phyloP scores from a whole-genome alignment of 2,113 vertebrate species.

The Rhodinocichla rosea region DNA sequence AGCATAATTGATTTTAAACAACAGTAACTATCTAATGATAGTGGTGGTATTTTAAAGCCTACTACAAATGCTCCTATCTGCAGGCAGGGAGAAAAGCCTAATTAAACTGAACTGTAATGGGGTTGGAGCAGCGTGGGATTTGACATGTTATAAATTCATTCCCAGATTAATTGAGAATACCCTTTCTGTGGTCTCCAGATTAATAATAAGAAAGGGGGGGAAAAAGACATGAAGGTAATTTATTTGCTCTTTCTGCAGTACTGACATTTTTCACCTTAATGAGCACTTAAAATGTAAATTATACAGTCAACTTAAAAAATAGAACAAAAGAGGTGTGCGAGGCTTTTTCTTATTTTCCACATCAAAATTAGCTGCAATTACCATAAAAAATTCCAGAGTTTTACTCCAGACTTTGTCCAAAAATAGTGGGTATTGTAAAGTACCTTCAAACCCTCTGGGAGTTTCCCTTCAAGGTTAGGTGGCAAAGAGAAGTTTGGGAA shows the following conservation, averaged over 20 bases:
- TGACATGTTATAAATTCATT: conserved; percentile 50
- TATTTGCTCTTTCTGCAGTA: conserved; percentile 40
- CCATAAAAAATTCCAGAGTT: background rate
- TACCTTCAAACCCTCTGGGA: background rate
- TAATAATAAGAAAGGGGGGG: conserved; percentile 13
- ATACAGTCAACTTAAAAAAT: conserved; percentile 46
- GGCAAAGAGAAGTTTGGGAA: background rate
- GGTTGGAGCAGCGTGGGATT: conserved; percentile 1
- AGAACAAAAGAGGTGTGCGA: background rate
- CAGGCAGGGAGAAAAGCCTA: background rate
- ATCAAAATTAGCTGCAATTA: conserved; percentile 31
- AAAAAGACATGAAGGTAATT: conserved; percentile 8
- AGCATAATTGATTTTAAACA: conserved; percentile 31
- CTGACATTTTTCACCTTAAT: conserved; percentile 65
- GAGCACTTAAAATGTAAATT: conserved; percentile 69
- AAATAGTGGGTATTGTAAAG: background rate
- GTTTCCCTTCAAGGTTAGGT: background rate
- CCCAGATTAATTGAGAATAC: conserved; percentile 10
- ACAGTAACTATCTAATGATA: background rate
- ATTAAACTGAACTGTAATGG: conserved; percentile 33
- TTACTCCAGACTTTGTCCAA: background rate
- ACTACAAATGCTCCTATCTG: background rate
- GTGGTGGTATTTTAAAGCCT: background rate
- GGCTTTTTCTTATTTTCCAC: background rate
- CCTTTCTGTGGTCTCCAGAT: background rate